Conservation (phyloP, 2,888 invertebrate species). For the Catocala fraxini region DNA sequence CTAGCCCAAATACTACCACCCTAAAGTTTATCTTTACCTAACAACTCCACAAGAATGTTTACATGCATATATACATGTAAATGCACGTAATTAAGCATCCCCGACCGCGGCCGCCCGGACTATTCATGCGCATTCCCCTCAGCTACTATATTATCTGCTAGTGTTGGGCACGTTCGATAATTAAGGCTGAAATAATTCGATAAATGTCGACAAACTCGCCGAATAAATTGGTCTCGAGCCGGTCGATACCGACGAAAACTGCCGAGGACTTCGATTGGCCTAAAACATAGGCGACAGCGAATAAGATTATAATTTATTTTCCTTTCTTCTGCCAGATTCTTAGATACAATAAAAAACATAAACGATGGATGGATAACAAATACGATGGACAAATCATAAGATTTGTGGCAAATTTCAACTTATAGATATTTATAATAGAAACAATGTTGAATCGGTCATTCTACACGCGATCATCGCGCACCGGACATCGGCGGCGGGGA, state of each 20-base stretch:
- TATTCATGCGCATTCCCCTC: conserved; percentile 6
- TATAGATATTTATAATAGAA: too few relatives aligned
- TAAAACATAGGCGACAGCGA: neutral
- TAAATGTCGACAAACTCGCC: conserved; percentile 38
- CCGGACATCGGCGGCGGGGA: too few relatives aligned
- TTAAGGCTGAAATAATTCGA: conserved; percentile 42
- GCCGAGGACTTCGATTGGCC: neutral
- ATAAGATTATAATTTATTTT: neutral
- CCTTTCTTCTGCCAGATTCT: too few relatives aligned
- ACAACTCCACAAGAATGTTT: conserved; percentile 5
- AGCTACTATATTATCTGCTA: conserved; percentile 3
- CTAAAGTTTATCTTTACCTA: neutral
- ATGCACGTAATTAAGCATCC: conserved; percentile 9
- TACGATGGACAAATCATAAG: too few relatives aligned
- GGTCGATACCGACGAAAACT: conserved; percentile 22
- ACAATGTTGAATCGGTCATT: too few relatives aligned
- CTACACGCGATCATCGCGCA: too few relatives aligned
- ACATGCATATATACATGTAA: neutral
- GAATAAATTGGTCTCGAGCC: conserved; percentile 36
- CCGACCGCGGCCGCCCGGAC: conserved; percentile 7
- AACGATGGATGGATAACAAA: too few relatives aligned
- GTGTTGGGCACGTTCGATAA: conserved; percentile 21
- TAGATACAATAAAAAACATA: too few relatives aligned
- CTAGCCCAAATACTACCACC: neutral
- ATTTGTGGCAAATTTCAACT: too few relatives aligned